Evolutionary conservation across 2,113 vertebrate species (phyloP).

Genomic region (Scophthalmus maximus): DNA sequence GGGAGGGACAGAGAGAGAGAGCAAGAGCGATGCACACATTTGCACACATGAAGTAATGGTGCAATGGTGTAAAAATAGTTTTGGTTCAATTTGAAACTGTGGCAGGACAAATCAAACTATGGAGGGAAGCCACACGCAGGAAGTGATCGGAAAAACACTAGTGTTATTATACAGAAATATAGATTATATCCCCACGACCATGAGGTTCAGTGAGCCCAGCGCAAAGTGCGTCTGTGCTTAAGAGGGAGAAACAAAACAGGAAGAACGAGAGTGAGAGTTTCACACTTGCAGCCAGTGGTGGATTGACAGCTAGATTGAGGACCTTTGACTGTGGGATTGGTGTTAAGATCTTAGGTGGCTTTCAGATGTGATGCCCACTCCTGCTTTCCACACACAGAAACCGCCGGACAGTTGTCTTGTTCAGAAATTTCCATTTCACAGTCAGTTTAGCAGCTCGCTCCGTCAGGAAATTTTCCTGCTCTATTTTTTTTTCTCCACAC

Average conservation of each 20-base stretch:
- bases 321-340: conserved; percentile 42
- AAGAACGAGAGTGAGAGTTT: neutral
- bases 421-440: conserved; percentile 70
- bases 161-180: too few species aligned
- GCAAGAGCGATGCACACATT: neutral
- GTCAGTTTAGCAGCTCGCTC: conserved; percentile 67
- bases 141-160: too few species aligned
- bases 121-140: too few species aligned
- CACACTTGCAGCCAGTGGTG: conserved; percentile 1
- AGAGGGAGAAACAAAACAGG: neutral
- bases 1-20: neutral
- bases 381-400: conserved; percentile 20
- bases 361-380: conserved; percentile 49
- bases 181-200: too few species aligned
- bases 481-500: conserved; percentile 36
- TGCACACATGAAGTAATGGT: too few species aligned
- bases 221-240: too few species aligned
- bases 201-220: too few species aligned
- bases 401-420: conserved; percentile 18
- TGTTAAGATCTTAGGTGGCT: conserved; percentile 40
- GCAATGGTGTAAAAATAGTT: too few species aligned
- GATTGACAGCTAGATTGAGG: conserved; percentile 42
- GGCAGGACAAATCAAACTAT: too few species aligned
- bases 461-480: conserved; percentile 60
- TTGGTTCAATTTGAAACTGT: too few species aligned